A percentile compares a stretch with the other conserved stretches of the same genome.
phyloP scores from a whole-genome alignment of 2,888 invertebrate genomes.

The Hecatera dysodea region DNA sequence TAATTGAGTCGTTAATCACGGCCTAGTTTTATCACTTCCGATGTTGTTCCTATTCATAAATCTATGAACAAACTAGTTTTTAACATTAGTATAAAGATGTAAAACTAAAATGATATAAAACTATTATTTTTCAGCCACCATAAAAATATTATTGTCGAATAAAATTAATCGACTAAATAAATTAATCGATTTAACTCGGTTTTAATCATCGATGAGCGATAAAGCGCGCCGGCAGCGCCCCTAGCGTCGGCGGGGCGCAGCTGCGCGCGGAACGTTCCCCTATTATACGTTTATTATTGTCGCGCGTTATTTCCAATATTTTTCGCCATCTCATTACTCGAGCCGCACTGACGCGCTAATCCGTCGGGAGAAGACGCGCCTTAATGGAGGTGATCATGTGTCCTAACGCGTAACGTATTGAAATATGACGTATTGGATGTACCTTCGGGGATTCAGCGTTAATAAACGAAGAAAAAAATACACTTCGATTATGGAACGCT shows the following conservation, averaged over 20 bases:
- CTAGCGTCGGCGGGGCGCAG: slow-evolving; percentile 78
- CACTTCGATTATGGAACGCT: slow-evolving; percentile 74
- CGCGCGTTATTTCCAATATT: slow-evolving; percentile 87
- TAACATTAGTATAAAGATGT: slow-evolving; percentile 41
- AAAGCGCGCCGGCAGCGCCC: slow-evolving; percentile 76
- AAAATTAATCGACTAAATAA: slow-evolving; percentile 53
- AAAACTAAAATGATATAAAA: slow-evolving; percentile 45
- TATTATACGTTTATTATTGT: slow-evolving; percentile 85
- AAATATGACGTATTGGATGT: slow-evolving; percentile 88
- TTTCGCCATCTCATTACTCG: slow-evolving; percentile 89
- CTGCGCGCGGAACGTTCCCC: slow-evolving; percentile 74
- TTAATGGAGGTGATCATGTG: slow-evolving; percentile 89
- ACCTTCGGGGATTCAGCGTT: slow-evolving; percentile 82
- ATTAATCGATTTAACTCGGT: slow-evolving; percentile 57
- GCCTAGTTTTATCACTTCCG: slow-evolving; percentile 38
- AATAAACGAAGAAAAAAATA: slow-evolving; percentile 83
- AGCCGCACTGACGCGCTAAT: slow-evolving; percentile 83
- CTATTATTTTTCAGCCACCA: slow-evolving; percentile 33
- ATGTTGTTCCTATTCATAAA: slow-evolving; percentile 37
- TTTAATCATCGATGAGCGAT: slow-evolving; percentile 68
- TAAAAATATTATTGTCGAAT: slow-evolving; percentile 35
- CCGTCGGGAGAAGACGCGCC: slow-evolving; percentile 87
- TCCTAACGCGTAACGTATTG: slow-evolving; percentile 88
- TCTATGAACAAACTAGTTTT: slow-evolving; percentile 48
- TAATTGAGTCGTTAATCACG: slow-evolving; percentile 46